Percentiles rank a stretch among this genome's conserved stretches.
Conservation (phyloP, 1,140 invertebrate genomes). For the Melitaea cinxia region DNA sequence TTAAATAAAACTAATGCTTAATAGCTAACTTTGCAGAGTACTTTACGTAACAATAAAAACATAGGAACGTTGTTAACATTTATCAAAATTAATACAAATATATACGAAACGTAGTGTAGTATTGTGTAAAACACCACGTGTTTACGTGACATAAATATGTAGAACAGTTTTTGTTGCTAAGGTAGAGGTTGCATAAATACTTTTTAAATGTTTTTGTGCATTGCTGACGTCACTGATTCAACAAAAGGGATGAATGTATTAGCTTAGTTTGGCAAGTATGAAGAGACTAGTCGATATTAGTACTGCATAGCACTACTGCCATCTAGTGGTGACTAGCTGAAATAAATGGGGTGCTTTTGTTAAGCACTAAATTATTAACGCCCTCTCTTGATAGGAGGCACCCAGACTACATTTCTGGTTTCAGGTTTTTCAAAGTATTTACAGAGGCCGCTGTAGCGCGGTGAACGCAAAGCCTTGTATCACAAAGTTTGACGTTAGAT, state of each 20-base stretch:
- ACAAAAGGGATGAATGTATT: slow-evolving; percentile 32
- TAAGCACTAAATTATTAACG: background rate
- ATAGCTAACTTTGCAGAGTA: background rate
- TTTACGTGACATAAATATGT: background rate
- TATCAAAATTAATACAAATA: background rate
- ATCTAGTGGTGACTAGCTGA: slow-evolving; percentile 35
- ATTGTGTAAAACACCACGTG: background rate
- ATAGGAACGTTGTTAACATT: background rate
- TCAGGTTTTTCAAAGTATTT: no score
- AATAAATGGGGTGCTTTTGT: background rate
- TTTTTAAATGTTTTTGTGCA: slow-evolving; percentile 17
- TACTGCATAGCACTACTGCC: slow-evolving; percentile 44
- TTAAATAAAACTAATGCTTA: background rate
- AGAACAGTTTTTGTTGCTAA: background rate
- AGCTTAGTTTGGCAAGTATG: slow-evolving; percentile 29
- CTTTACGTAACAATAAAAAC: background rate
- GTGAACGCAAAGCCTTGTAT: background rate
- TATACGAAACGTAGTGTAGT: background rate
- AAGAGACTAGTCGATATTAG: slow-evolving; percentile 44
- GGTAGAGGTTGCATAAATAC: background rate
- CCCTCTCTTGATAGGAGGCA: background rate
- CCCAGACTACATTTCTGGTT: no score
- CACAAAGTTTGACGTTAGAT: background rate
- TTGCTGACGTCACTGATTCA: slow-evolving; percentile 26
- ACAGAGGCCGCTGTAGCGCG: no score